These are phyloP conservation scores for Rhizoglyphus robini DNA, from an alignment of 1,140 invertebrate genomes.

Conservation along the genomic window DNA sequence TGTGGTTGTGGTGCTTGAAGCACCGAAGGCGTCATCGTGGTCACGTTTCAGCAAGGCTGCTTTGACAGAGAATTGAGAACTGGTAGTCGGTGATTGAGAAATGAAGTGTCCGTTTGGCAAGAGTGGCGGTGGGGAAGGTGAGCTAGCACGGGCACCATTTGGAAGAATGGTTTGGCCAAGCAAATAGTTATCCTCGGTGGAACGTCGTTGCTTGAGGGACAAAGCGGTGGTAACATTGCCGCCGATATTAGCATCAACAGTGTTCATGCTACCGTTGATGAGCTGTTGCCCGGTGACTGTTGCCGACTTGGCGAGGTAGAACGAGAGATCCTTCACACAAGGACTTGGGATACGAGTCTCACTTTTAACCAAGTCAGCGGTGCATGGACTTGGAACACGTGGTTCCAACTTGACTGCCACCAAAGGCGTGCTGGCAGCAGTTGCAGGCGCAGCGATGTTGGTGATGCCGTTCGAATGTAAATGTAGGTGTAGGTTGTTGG, in stretches of 20 bases:
- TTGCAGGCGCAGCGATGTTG: not conserved
- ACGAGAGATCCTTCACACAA: not conserved
- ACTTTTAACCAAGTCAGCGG: not conserved
- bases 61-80: not conserved
- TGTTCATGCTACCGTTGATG: not conserved
- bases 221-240: not conserved
- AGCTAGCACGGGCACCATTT: not conserved
- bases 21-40: constrained; percentile 11
- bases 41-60: not conserved
- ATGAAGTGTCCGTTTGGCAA: not conserved
- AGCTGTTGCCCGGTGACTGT: constrained; percentile 4
- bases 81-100: not conserved
- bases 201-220: constrained; percentile 5
- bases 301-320: not conserved
- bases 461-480: not conserved
- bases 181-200: not conserved
- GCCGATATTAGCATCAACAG: not conserved
- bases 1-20: not conserved
- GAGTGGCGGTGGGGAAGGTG: not conserved
- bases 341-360: not conserved
- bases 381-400: constrained; percentile 10
- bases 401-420: not conserved
- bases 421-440: not conserved
- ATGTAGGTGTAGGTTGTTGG: not conserved
- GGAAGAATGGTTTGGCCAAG: not conserved